Conservation (phyloP, 2,113 vertebrate species). For the Morone chrysops region DNA sequence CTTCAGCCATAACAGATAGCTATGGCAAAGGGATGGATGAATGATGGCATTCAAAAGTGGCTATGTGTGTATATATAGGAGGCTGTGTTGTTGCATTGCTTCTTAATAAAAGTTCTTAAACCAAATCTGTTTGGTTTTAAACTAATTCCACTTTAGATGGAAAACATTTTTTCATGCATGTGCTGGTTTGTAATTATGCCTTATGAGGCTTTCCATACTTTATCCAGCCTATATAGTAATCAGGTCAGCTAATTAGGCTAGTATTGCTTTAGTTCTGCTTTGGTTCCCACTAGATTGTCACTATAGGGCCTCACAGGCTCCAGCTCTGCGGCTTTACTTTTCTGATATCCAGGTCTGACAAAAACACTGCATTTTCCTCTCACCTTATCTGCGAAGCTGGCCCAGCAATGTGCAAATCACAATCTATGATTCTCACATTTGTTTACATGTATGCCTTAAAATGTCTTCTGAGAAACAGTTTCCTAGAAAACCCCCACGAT, state of each 20-base stretch:
- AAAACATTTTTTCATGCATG: slow-evolving; percentile 3
- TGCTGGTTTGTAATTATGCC: slow-evolving; percentile 39
- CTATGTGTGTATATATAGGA: background rate
- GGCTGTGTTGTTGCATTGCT: background rate
- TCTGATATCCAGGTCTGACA: slow-evolving; percentile 36
- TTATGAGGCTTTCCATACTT: slow-evolving; percentile 59
- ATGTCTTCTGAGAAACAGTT: slow-evolving; percentile 44
- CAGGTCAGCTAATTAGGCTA: slow-evolving; percentile 83
- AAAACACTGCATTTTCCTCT: slow-evolving; percentile 21
- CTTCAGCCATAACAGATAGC: slow-evolving; percentile 77
- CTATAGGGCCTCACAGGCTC: slow-evolving; percentile 66
- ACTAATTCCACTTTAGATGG: background rate
- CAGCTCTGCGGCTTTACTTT: slow-evolving; percentile 36
- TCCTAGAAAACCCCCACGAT: slow-evolving; percentile 37
- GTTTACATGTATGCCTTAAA: slow-evolving; percentile 49
- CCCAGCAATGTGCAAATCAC: background rate
- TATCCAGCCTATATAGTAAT: slow-evolving; percentile 73
- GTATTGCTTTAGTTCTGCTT: slow-evolving; percentile 71
- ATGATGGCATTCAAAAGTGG: slow-evolving; percentile 55
- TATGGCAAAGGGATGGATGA: slow-evolving; percentile 58
- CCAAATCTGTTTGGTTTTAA: background rate
- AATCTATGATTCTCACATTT: slow-evolving; percentile 38
- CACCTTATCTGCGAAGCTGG: slow-evolving; percentile 36
- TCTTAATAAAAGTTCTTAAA: background rate
- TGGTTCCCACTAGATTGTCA: slow-evolving; percentile 76